Evolutionary conservation across 2,797 vertebrate genomes (phyloP).

Genomic region (Amblyraja radiata): DNA sequence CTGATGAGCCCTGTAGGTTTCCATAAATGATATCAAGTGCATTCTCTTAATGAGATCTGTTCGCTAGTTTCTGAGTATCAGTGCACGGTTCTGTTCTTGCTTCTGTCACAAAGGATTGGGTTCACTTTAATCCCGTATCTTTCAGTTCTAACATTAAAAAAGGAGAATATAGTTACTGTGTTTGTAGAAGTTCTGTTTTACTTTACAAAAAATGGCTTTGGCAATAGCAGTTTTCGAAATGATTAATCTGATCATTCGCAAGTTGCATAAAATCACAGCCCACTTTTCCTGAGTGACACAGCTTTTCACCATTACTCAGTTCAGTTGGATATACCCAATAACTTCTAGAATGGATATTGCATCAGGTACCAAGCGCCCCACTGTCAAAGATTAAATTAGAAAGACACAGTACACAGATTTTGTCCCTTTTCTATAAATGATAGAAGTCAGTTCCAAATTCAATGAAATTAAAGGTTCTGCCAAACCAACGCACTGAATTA

Average conservation of each 20-base stretch:
- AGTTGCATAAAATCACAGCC: neutral
- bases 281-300: neutral
- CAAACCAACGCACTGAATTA: slow-evolving; percentile 31
- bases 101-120: neutral
- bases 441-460: slow-evolving; percentile 33
- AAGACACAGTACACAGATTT: neutral
- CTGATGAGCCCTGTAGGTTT: neutral
- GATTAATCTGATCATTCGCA: neutral
- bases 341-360: neutral
- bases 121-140: neutral
- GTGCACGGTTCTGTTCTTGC: neutral
- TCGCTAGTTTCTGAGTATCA: neutral
- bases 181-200: neutral
- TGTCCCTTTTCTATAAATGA: neutral
- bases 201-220: neutral
- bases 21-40: neutral
- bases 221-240: neutral
- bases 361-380: neutral
- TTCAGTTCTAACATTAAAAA: neutral
- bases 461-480: slow-evolving; percentile 23
- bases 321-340: neutral
- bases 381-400: neutral
- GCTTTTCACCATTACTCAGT: neutral
- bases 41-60: neutral
- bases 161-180: neutral